Evolutionary conservation across 2,113 vertebrate species (phyloP), one percentile per base, ranked within the genome.

Genomic region (Platichthys flesus): DNA sequence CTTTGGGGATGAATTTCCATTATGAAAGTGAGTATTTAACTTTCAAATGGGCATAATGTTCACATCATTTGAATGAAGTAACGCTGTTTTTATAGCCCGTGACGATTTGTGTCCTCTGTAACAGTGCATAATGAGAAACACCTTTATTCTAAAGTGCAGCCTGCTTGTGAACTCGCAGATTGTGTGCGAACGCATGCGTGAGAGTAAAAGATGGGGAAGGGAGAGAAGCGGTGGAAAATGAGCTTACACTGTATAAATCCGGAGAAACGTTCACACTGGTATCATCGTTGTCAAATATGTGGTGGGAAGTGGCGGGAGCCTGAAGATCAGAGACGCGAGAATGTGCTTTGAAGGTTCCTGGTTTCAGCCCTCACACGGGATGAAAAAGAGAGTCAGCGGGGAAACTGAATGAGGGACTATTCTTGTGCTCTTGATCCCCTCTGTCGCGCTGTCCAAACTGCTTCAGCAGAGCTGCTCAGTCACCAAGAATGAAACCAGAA

Each of bases 281-380:
- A 65, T 86, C 67, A 76, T 88, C 23, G 9, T 67, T 78, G 79
- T 90, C 57, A 81, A 83, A 81, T 70, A 74, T 57, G 54, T 64
- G 66, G 64, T 63, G 47, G 61, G 42, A 61, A 88, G 75, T 51
- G 37, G 82, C 54, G 24, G 58, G 47, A 85, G 69, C 47, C 76
- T 79, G 28, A 69, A 80, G 84, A 89, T 89, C 84, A 88, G 78
- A 86, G 68, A 68, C 56, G 37, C 3, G 60, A 69, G 65, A 66
- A 77, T 84, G 79, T 76, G 74, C 88, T 85, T 87, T 88, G 88
- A 92, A 89, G 87, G 91, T 86, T 86, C 86, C 37, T 88, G 76
- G 56, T 82, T 86, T 84, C 81, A 86, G 78, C 80, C 78, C 65
- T 87, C 75, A 76, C 59, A 58, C 67, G 61, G 65, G 82, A 85